These are phyloP conservation scores for Callyntrura sp. DNA, from an alignment of 2,888 invertebrate species.

Conservation along the genomic window DNA sequence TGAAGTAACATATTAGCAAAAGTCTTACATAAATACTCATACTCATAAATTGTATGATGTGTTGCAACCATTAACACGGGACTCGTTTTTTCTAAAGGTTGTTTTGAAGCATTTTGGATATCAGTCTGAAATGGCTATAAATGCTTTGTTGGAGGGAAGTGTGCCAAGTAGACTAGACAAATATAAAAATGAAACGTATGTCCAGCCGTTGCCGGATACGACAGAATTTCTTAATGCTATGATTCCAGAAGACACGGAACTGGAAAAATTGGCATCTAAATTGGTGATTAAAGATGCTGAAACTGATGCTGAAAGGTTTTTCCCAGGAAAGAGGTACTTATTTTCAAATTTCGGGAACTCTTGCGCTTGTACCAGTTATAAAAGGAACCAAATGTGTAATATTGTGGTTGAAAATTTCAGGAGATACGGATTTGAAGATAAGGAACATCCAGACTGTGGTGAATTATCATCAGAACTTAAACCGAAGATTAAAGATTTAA, in stretches of 20 bases:
- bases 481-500: constrained; percentile 59
- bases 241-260: constrained; percentile 4
- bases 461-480: constrained; percentile 41
- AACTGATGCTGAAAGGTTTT: constrained; percentile 73
- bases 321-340: constrained; percentile 77
- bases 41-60: not conserved
- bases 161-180: constrained; percentile 86
- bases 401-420: constrained; percentile 29
- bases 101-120: constrained; percentile 90
- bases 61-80: constrained; percentile 81
- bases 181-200: constrained; percentile 78
- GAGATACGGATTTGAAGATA: constrained; percentile 68
- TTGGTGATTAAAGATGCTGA: constrained; percentile 43
- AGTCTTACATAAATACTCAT: not conserved
- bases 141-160: constrained; percentile 92
- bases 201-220: constrained; percentile 52
- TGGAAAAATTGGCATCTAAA: constrained; percentile 58
- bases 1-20: constrained; percentile 86
- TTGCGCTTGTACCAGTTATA: not conserved
- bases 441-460: not conserved
- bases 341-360: constrained; percentile 7
- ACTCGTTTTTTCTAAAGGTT: constrained; percentile 86
- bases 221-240: constrained; percentile 23
- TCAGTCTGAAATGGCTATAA: constrained; percentile 91
- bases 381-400: not conserved